Evolutionary conservation across 2,113 vertebrate genomes (phyloP).

Genomic region (Motacilla alba): DNA sequence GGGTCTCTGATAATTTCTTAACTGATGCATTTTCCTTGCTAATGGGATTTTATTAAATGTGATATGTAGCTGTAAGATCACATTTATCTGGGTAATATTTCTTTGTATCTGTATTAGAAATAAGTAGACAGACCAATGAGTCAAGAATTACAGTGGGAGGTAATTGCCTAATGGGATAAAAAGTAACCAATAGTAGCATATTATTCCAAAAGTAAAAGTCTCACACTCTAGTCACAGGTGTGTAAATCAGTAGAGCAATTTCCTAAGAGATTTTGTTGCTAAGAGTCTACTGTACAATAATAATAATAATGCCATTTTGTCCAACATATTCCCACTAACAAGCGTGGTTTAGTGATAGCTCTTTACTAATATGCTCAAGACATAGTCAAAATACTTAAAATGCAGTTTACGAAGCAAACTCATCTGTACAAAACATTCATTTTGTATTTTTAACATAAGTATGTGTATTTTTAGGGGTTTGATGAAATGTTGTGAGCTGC

Average conservation of each 20-base stretch:
- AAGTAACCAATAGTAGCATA: background rate
- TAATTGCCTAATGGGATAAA: background rate
- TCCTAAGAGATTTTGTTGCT: background rate
- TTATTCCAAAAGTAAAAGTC: background rate
- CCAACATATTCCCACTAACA: background rate
- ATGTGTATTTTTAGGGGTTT: background rate
- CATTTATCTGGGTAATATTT: slow-evolving; percentile 10
- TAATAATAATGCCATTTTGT: background rate
- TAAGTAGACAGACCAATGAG: background rate
- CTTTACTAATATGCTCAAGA: background rate
- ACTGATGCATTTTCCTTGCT: slow-evolving; percentile 26
- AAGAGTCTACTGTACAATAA: background rate
- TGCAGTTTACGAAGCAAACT: background rate
- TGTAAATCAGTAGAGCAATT: background rate
- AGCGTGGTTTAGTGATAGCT: background rate
- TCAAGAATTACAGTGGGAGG: background rate
- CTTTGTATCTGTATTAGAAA: slow-evolving; percentile 18
- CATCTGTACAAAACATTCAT: background rate
- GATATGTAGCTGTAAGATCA: slow-evolving; percentile 18
- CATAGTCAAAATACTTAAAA: background rate
- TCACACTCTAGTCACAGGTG: background rate
- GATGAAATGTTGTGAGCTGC: background rate
- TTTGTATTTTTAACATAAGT: background rate
- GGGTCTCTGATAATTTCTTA: slow-evolving; percentile 26
- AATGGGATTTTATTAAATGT: slow-evolving; percentile 18